Evolutionary conservation across 2,113 vertebrate genomes (phyloP).

Genomic region (Symphodus melops): DNA sequence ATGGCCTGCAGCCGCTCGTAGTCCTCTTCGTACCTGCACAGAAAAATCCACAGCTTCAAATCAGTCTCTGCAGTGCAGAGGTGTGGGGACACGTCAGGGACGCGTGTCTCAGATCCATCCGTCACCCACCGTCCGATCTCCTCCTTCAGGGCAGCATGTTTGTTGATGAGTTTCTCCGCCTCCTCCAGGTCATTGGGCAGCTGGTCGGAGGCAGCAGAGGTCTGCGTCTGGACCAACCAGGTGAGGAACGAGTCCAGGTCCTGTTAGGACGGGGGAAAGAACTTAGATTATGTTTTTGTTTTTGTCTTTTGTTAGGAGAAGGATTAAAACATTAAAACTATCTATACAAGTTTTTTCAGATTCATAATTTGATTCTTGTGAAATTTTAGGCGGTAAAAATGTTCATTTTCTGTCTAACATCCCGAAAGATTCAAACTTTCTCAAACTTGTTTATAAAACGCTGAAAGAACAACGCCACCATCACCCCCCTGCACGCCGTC

Average conservation of each 20-base stretch:
- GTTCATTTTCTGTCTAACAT: too few species aligned
- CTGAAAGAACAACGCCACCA: too few species aligned
- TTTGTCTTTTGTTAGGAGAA: too few species aligned
- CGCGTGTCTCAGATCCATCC: neutral
- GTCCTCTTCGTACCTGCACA: conserved; percentile 88
- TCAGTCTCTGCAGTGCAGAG: too few species aligned
- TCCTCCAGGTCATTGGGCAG: conserved; percentile 86
- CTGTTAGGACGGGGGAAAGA: conserved; percentile 63
- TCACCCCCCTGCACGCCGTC: too few species aligned
- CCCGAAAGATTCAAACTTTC: too few species aligned
- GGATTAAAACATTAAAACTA: too few species aligned
- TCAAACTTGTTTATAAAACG: too few species aligned
- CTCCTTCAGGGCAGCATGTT: conserved; percentile 92
- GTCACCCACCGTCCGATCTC: conserved; percentile 88
- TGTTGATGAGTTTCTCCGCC: conserved; percentile 88
- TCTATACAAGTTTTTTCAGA: too few species aligned
- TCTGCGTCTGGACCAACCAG: conserved; percentile 94
- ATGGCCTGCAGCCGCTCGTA: conserved; percentile 91
- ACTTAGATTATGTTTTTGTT: neutral
- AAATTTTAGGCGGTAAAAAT: too few species aligned
- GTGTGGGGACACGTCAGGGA: neutral
- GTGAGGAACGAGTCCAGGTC: conserved; percentile 92
- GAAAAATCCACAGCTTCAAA: neutral
- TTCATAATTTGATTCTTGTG: too few species aligned
- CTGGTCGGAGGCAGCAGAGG: conserved; percentile 83